phyloP scores from a whole-genome alignment of 2,113 vertebrate species.

The Barbus barbus region DNA sequence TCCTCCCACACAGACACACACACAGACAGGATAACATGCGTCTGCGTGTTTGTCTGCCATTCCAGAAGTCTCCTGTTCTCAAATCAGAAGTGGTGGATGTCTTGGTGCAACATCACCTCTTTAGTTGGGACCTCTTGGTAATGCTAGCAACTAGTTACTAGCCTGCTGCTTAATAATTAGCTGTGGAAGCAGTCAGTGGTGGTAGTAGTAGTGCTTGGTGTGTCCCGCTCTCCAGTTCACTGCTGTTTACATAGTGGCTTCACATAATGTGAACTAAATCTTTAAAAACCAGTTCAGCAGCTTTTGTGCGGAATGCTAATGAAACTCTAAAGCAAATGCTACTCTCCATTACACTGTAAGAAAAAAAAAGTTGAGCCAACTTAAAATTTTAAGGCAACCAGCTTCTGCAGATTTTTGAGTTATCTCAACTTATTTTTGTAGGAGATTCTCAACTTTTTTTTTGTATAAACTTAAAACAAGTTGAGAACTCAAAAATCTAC shows the following conservation, averaged over 20 bases:
- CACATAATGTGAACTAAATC: background rate
- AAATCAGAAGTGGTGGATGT: conserved; percentile 71
- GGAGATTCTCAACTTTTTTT: no score
- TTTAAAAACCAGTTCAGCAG: background rate
- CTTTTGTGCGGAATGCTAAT: conserved; percentile 13
- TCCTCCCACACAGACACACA: background rate
- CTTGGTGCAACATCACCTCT: conserved; percentile 75
- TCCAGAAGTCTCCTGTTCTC: conserved; percentile 66
- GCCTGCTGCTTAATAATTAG: conserved; percentile 32
- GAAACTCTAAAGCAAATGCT: conserved; percentile 23
- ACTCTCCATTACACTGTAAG: no score
- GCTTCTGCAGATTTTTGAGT: no score
- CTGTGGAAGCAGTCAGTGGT: conserved; percentile 1
- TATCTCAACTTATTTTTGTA: no score
- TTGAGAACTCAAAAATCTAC: no score
- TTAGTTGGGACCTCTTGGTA: conserved; percentile 76
- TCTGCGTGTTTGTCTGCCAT: conserved; percentile 52
- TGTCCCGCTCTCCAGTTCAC: background rate
- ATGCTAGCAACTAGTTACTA: conserved; percentile 40
- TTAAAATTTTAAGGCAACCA: no score
- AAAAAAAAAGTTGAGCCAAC: no score
- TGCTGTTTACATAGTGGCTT: background rate
- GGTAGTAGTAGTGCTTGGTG: background rate
- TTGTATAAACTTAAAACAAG: no score
- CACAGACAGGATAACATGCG: conserved; percentile 12